Conservation (phyloP, 1,140 invertebrate genomes). For the Stegodyphus dumicola region DNA sequence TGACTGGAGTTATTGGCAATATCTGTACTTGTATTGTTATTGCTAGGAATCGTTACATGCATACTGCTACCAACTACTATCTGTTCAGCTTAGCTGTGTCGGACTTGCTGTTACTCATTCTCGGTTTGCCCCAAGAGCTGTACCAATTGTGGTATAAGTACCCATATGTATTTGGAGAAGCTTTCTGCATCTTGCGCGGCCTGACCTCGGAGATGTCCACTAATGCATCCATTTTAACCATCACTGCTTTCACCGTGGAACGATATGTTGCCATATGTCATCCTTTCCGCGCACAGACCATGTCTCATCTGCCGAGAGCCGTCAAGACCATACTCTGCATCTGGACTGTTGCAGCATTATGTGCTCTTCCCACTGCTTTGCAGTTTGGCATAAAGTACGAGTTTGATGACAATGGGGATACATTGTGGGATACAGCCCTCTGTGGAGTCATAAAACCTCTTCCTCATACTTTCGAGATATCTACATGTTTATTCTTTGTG, state of each 20-base stretch:
- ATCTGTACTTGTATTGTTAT: conserved; percentile 75
- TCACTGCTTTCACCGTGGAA: conserved; percentile 93
- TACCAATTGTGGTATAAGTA: conserved; percentile 83
- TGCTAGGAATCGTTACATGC: conserved; percentile 72
- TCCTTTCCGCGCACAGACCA: conserved; percentile 77
- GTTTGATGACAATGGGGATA: conserved; percentile 2
- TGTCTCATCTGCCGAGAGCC: conserved; percentile 68
- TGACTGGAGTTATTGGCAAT: conserved; percentile 74
- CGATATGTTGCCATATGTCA: conserved; percentile 94
- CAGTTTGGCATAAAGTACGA: conserved; percentile 61
- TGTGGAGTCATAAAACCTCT: conserved; percentile 60
- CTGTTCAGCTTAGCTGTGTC: conserved; percentile 92
- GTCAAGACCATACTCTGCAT: conserved; percentile 69
- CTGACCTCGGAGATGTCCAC: conserved; percentile 89
- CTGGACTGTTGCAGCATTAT: conserved; percentile 66
- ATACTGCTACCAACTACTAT: conserved; percentile 85
- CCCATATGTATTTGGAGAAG: conserved; percentile 87
- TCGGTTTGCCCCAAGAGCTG: conserved; percentile 83
- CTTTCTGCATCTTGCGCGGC: conserved; percentile 85
- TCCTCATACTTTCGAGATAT: conserved; percentile 82
- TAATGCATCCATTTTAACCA: conserved; percentile 92
- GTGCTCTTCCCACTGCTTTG: conserved; percentile 71
- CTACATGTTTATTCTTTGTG: conserved; percentile 85
- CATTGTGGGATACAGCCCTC: conserved; percentile 1
- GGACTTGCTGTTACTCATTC: conserved; percentile 84